Percentiles rank a stretch among this genome's conserved stretches.
Evolutionary conservation across 2,113 vertebrate species (phyloP).

Genomic region (Heliornis fulica): DNA sequence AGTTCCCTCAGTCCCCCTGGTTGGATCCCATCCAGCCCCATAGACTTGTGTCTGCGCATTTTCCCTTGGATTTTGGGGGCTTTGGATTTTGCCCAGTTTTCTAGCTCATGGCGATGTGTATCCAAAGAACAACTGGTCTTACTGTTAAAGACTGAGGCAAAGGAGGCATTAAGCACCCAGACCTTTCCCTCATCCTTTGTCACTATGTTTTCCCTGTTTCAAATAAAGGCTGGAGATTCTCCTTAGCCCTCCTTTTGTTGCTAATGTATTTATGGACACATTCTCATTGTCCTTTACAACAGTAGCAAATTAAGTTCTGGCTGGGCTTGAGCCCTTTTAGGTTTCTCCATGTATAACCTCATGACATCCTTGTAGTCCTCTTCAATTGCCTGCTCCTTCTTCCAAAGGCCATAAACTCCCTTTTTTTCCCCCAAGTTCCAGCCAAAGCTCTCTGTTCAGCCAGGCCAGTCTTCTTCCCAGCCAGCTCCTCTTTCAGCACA

Average conservation of each 20-base stretch:
- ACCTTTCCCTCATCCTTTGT: not conserved
- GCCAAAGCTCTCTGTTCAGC: not conserved
- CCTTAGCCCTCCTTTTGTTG: not conserved
- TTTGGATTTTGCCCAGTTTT: not conserved
- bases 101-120: not conserved
- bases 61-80: not conserved
- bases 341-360: not conserved
- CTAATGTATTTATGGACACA: not conserved
- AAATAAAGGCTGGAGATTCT: not conserved
- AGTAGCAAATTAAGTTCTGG: not conserved
- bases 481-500: not conserved
- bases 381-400: not conserved
- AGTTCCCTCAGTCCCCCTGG: not conserved
- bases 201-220: not conserved
- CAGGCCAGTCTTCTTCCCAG: not conserved
- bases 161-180: not conserved
- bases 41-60: not conserved
- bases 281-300: not conserved
- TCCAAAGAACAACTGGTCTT: not conserved
- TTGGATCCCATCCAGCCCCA: not conserved
- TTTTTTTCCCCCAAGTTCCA: not conserved
- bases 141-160: not conserved
- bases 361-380: not conserved
- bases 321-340: not conserved
- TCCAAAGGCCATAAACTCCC: not conserved